Percentiles rank a stretch among this genome's conserved stretches.
phyloP scores from a whole-genome alignment of 2,888 invertebrate genomes.

The Orchestes rusci region DNA sequence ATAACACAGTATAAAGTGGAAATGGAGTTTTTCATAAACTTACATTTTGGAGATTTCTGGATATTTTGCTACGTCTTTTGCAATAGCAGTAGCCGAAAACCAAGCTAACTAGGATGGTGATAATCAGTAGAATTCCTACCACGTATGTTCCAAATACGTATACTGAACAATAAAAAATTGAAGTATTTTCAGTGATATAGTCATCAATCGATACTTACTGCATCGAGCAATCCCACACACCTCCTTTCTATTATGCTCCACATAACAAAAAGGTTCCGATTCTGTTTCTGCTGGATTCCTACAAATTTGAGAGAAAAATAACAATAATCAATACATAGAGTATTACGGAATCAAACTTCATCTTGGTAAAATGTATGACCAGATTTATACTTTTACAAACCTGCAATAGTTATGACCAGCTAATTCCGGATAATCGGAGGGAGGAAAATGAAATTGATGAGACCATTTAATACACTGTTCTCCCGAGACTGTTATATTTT shows the following conservation, averaged over 20 bases:
- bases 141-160: constrained; percentile 79
- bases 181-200: too few species aligned
- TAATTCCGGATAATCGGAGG: constrained; percentile 76
- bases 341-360: too few species aligned
- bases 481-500: constrained; percentile 64
- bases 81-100: constrained; percentile 58
- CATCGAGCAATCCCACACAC: constrained; percentile 85
- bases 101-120: constrained; percentile 50
- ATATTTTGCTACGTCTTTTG: constrained; percentile 43
- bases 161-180: constrained; percentile 54
- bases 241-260: constrained; percentile 68
- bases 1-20: not conserved
- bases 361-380: not conserved
- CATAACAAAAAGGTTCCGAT: constrained; percentile 85
- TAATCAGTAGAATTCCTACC: constrained; percentile 53
- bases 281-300: constrained; percentile 84
- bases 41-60: constrained; percentile 56
- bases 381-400: constrained; percentile 23
- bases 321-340: too few species aligned
- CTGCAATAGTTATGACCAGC: constrained; percentile 79
- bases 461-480: constrained; percentile 80
- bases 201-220: too few species aligned
- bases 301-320: constrained; percentile 35
- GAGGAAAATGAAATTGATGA: constrained; percentile 65
- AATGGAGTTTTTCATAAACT: constrained; percentile 27